These are phyloP conservation scores for Trichacis sp. DNA, from an alignment of 2,888 invertebrate genomes.

Conservation along the genomic window DNA sequence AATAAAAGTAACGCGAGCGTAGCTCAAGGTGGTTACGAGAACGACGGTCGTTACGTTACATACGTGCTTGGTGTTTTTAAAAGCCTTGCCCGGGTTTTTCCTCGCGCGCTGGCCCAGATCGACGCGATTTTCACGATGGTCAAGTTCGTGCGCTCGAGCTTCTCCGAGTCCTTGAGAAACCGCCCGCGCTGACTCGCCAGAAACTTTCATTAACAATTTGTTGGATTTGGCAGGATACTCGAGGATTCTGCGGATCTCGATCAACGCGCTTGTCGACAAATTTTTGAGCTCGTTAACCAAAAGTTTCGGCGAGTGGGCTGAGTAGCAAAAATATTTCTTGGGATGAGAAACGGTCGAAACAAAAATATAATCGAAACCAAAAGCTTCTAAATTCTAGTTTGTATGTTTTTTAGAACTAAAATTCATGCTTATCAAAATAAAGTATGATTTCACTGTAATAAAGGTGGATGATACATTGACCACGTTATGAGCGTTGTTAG, in stretches of 20 bases:
- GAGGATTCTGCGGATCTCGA: not conserved
- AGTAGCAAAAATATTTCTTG: too few species aligned
- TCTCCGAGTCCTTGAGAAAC: conserved; percentile 19
- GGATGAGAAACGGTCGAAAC: too few species aligned
- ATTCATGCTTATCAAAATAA: too few species aligned
- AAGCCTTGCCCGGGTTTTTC: conserved; percentile 1
- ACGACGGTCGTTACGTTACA: conserved; percentile 41
- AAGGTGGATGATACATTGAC: too few species aligned
- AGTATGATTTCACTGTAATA: too few species aligned
- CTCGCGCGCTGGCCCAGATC: conserved; percentile 15
- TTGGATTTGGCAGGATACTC: conserved; percentile 7
- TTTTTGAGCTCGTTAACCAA: too few species aligned
- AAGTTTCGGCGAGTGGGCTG: too few species aligned
- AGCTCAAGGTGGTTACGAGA: conserved; percentile 43
- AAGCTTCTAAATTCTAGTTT: too few species aligned
- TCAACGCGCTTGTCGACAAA: not conserved
- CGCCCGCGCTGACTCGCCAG: conserved; percentile 16
- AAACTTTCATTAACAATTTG: conserved; percentile 19
- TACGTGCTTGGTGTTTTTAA: conserved; percentile 42
- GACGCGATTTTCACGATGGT: conserved; percentile 23
- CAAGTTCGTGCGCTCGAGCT: conserved; percentile 23
- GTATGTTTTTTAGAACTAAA: too few species aligned
- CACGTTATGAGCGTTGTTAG: too few species aligned
- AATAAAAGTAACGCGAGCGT: conserved; percentile 41
- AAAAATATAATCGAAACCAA: too few species aligned